phyloP scores from a whole-genome alignment of 1,140 invertebrate species.

The Gonatopus flavifemur region DNA sequence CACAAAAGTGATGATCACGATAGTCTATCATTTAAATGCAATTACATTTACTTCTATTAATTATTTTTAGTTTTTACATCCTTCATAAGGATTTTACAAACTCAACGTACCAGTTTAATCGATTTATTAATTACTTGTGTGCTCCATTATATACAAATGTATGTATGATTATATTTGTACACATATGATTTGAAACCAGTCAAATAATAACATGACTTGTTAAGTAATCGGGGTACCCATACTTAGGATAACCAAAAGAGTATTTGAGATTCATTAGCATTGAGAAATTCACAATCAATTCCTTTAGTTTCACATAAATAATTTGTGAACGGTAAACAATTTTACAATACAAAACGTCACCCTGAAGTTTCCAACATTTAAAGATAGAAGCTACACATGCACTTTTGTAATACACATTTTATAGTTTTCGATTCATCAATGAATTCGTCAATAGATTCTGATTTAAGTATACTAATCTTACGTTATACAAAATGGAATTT shows the following conservation, averaged over 20 bases:
- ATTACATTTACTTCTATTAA: constrained; percentile 24
- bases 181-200: constrained; percentile 15
- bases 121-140: constrained; percentile 22
- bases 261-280: too few species aligned
- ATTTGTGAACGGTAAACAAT: too few species aligned
- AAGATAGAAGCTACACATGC: constrained; percentile 27
- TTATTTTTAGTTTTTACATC: constrained; percentile 43
- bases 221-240: constrained; percentile 21
- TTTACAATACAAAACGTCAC: too few species aligned
- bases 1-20: too few species aligned
- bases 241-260: too few species aligned
- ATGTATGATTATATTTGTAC: not conserved
- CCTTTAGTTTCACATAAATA: too few species aligned
- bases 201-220: constrained; percentile 15
- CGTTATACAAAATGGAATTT: constrained; percentile 21
- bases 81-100: constrained; percentile 44
- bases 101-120: constrained; percentile 32
- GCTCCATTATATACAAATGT: constrained; percentile 7
- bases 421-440: constrained; percentile 13
- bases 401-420: constrained; percentile 12
- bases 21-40: constrained; percentile 43
- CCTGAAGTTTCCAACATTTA: too few species aligned
- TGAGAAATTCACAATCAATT: too few species aligned
- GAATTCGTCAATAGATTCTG: not conserved
- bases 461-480: constrained; percentile 11